Evolutionary conservation across 2,888 invertebrate species (phyloP).

Genomic region (Molorchus minor): DNA sequence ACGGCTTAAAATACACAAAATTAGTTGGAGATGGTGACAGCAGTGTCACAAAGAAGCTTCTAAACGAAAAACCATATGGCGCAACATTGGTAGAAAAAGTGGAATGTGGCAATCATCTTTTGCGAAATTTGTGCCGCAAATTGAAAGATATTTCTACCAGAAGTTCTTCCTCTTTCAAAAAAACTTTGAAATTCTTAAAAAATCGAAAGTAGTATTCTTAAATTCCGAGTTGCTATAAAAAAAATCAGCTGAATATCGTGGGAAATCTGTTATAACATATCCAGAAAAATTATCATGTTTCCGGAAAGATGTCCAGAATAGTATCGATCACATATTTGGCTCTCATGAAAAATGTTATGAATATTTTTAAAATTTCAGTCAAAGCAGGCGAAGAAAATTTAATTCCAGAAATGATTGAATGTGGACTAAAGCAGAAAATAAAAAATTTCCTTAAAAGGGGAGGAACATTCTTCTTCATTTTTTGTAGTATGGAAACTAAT

Average conservation of each 20-base stretch:
- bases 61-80: slow-evolving; percentile 4
- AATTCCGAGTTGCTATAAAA: slow-evolving; percentile 19
- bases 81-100: slow-evolving; percentile 5
- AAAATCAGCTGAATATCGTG: slow-evolving; percentile 13
- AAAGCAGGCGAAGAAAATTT: slow-evolving; percentile 17
- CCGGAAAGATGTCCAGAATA: slow-evolving; percentile 18
- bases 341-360: slow-evolving; percentile 15
- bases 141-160: not conserved
- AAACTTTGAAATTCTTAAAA: slow-evolving; percentile 16
- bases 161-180: not conserved
- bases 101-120: slow-evolving; percentile 9
- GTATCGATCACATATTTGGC: slow-evolving; percentile 22
- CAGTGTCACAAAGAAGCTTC: slow-evolving; percentile 5
- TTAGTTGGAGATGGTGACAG: slow-evolving; percentile 9
- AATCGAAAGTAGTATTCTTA: slow-evolving; percentile 10
- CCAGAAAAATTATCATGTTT: slow-evolving; percentile 18
- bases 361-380: slow-evolving; percentile 16
- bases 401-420: slow-evolving; percentile 11
- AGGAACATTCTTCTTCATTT: not conserved
- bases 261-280: not conserved
- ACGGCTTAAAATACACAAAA: slow-evolving; percentile 1
- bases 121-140: slow-evolving; percentile 8
- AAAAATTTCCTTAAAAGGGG: slow-evolving; percentile 8
- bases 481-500: slow-evolving; percentile 44
- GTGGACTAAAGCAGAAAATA: slow-evolving; percentile 20